A percentile compares a stretch with the other conserved stretches of the same genome.
Conservation (phyloP, 2,888 invertebrate genomes). For the Drosophila paucipuncta region DNA sequence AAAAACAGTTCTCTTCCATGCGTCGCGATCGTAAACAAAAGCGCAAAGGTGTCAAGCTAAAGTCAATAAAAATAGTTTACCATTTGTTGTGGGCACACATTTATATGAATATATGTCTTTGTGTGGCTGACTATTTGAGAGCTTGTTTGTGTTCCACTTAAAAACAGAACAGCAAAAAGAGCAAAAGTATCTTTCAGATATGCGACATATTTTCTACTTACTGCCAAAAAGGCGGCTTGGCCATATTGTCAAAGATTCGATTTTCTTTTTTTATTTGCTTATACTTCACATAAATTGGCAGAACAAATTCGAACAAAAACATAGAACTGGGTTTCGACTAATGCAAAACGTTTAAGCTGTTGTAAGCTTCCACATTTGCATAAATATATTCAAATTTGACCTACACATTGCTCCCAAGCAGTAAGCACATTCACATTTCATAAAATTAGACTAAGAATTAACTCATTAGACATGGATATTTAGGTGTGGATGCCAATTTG, state of each 20-base stretch:
- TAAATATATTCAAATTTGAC: conserved; percentile 38
- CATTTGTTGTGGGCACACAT: conserved; percentile 28
- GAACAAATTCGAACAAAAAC: conserved; percentile 5
- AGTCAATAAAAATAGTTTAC: conserved; percentile 78
- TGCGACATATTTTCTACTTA: conserved; percentile 51
- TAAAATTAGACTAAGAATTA: conserved; percentile 49
- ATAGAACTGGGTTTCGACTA: conserved; percentile 58
- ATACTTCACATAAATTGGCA: conserved; percentile 41
- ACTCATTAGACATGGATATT: conserved; percentile 51
- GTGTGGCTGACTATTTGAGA: conserved; percentile 61
- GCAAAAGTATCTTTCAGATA: conserved; percentile 63
- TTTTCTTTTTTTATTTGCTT: neutral
- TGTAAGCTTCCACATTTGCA: conserved; percentile 56
- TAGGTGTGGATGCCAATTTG: conserved; percentile 53
- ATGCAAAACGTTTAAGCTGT: conserved; percentile 21
- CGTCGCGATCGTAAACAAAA: conserved; percentile 69
- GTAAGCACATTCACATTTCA: conserved; percentile 50
- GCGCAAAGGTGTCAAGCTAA: conserved; percentile 75
- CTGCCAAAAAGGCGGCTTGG: conserved; percentile 36
- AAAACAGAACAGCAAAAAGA: conserved; percentile 68
- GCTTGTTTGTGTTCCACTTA: conserved; percentile 78
- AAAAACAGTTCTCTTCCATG: conserved; percentile 32
- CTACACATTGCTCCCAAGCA: conserved; percentile 17
- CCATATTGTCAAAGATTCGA: conserved; percentile 31
- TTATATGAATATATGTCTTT: conserved; percentile 23